A percentile compares a stretch with the other conserved stretches of the same genome.
phyloP scores from a whole-genome alignment of 2,797 vertebrate species.

The Anabacerthia variegaticeps region DNA sequence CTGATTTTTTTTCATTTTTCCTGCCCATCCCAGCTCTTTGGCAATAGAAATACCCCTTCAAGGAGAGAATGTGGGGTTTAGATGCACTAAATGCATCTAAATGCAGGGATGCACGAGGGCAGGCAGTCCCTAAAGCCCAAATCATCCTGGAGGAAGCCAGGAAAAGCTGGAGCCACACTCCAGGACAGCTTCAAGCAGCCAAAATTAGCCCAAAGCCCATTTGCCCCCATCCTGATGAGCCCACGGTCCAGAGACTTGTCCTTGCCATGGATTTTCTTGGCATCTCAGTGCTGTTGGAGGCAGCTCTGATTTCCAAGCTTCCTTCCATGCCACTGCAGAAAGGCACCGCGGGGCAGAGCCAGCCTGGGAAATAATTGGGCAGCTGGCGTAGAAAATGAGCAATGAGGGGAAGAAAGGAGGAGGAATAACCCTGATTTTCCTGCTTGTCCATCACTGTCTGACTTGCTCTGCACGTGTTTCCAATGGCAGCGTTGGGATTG shows the following conservation, averaged over 20 bases:
- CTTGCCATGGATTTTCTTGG: not conserved
- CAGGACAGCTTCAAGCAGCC: not conserved
- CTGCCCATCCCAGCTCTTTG: not conserved
- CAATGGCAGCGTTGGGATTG: fast-evolving
- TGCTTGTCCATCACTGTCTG: fast-evolving
- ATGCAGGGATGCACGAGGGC: not conserved
- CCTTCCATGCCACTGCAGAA: not conserved
- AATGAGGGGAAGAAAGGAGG: not conserved
- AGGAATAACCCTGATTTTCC: not conserved
- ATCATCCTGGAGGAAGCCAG: not conserved
- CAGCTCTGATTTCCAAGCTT: not conserved
- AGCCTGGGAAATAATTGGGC: not conserved
- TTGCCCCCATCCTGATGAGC: not conserved
- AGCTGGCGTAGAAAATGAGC: not conserved
- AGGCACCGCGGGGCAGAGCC: not conserved
- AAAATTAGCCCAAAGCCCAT: not conserved
- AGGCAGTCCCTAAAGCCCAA: not conserved
- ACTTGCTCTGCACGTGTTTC: fast-evolving
- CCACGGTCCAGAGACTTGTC: not conserved
- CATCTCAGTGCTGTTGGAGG: not conserved
- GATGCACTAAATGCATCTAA: too few relatives aligned
- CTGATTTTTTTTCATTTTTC: not conserved
- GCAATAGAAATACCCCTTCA: not conserved
- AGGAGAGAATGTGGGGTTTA: fast-evolving
- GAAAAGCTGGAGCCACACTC: not conserved